Base-by-base conservation (phyloP, 2,797 vertebrate species). In the Danionella dracula region DNA sequence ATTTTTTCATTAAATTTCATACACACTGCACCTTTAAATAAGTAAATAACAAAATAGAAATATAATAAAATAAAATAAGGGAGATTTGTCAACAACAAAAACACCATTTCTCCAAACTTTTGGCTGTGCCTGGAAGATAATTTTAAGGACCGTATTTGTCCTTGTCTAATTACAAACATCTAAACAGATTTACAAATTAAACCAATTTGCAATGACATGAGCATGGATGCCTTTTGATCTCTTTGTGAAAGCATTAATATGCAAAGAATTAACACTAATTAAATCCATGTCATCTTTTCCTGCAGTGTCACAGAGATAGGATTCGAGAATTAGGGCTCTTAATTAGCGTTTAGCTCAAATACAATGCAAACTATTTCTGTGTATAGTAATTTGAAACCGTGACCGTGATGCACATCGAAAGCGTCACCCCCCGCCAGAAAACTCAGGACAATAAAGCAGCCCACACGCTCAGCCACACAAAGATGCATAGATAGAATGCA, bases 401-500 rank as follows among this genome's bases (percentile, higher is more conserved):
- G 37, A 20, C 29, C 2, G 13, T 42, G 19, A 32, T 17, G 54
- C 27, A 23, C 31, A 45, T 46, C 4, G 11, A 65, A 55, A 58
- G 49, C 20, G 20, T 65, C 41, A 10, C 40, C 20, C 49, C 19
- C 49, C 8, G 6, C 17, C 88, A 90, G 84, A 65, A 41, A 69
- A 59, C 70, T 77, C 54, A 19, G 55, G 11, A 59, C 58, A 31
- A n/a, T 48, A 21, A 56, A 66, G 58, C 69, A 42, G 80, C 83
- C 83, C 81, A 81, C 78, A 81, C 77, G 78, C n/a, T n/a, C 79
- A 44, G 34, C 45, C 20, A 37, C 9, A 13, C 15, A 73, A 63
- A 40, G 31, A 19, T 44, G 8, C 42, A 29, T 71, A 83, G 80
- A 87, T 80, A 54, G 76, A 79, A 82, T 73, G 78, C 78, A 75